phyloP scores from a whole-genome alignment of 2,888 invertebrate genomes.

The Syrista parreyssii region DNA sequence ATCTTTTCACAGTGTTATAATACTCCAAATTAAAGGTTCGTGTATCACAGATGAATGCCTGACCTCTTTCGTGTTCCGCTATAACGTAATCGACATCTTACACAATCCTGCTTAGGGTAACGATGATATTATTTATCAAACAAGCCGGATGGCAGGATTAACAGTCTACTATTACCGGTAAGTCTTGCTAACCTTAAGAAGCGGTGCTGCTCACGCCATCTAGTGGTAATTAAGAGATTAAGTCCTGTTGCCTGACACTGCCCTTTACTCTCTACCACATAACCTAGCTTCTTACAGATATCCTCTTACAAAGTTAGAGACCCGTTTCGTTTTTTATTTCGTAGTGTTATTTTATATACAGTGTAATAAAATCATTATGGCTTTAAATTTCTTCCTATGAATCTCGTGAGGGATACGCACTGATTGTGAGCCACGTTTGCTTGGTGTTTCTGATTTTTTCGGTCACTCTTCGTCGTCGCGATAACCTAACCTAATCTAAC shows the following conservation, averaged over 20 bases:
- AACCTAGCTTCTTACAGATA: background rate
- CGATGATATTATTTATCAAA: slow-evolving; percentile 63
- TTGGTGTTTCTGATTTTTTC: background rate
- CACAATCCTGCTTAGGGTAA: slow-evolving; percentile 15
- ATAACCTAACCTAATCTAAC: background rate
- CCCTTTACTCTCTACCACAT: slow-evolving; percentile 19
- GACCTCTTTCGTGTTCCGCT: background rate
- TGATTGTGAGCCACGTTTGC: too few species aligned
- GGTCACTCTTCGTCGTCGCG: background rate
- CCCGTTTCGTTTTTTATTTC: slow-evolving; percentile 23
- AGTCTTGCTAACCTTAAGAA: slow-evolving; percentile 44
- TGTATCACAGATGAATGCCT: background rate
- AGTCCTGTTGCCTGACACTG: slow-evolving; percentile 56
- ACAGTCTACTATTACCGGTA: slow-evolving; percentile 56
- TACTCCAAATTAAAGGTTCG: background rate
- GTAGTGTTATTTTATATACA: background rate
- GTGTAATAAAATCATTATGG: background rate
- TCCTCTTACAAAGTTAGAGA: background rate
- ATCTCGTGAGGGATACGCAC: background rate
- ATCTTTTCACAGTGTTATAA: background rate
- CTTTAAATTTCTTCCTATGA: background rate
- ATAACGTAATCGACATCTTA: background rate
- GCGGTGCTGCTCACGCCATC: slow-evolving; percentile 18
- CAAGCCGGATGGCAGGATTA: slow-evolving; percentile 63
- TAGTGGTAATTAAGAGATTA: slow-evolving; percentile 62